Conservation (phyloP, 2,113 vertebrate genomes). For the Dendrocopos noguchii region DNA sequence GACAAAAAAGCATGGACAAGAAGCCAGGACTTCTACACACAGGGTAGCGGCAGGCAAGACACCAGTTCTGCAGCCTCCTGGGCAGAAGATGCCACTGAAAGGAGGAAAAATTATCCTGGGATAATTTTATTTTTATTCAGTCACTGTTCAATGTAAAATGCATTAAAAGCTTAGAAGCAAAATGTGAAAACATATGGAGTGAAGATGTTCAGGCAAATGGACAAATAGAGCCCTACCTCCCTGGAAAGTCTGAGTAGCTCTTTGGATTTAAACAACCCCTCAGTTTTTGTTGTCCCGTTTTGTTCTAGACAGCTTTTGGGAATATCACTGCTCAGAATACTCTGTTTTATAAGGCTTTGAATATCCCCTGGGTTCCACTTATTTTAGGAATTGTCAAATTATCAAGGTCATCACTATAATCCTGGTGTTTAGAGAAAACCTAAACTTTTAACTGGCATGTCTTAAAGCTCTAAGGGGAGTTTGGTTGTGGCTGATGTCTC, state of each 20-base stretch:
- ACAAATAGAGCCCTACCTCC: not conserved
- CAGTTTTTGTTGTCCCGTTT: not conserved
- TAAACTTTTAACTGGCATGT: slow-evolving; percentile 37
- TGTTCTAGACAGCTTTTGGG: slow-evolving; percentile 1
- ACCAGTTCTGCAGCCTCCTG: not conserved
- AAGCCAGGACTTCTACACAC: not conserved
- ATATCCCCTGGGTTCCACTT: slow-evolving; percentile 1
- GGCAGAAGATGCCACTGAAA: not conserved
- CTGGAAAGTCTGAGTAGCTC: not conserved
- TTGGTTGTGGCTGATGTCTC: not conserved
- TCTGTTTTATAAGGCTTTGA: slow-evolving; percentile 28
- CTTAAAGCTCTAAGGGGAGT: not conserved
- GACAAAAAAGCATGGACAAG: not conserved
- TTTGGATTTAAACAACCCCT: slow-evolving; percentile 16
- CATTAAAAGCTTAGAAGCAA: slow-evolving; percentile 49
- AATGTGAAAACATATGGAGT: slow-evolving; percentile 44
- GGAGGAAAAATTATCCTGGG: not conserved
- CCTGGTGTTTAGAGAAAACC: slow-evolving; percentile 34
- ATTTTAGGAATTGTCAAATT: slow-evolving; percentile 39
- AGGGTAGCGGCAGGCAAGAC: not conserved
- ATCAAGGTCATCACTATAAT: slow-evolving; percentile 34
- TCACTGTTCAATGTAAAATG: slow-evolving; percentile 48
- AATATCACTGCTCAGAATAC: not conserved
- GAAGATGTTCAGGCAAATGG: slow-evolving; percentile 34
- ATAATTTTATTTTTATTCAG: not conserved